Conservation (phyloP, 2,888 invertebrate genomes). For the Creontiades dilutus region DNA sequence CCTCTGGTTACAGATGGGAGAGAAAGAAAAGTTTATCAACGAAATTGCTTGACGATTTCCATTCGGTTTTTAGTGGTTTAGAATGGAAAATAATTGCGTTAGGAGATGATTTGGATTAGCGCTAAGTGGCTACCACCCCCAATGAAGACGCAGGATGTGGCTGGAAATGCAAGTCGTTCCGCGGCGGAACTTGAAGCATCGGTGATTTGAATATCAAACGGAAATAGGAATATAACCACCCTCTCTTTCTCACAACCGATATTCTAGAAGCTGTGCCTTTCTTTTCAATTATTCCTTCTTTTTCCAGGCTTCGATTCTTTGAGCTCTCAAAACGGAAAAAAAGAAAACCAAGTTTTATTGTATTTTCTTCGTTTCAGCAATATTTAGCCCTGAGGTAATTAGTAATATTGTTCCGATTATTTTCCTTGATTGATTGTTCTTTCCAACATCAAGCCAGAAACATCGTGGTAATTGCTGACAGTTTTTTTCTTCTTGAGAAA, state of each 20-base stretch:
- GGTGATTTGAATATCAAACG: conserved; percentile 57
- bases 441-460: background rate
- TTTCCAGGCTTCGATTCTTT: conserved; percentile 5
- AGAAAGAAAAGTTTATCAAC: background rate
- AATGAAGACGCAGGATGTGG: conserved; percentile 43
- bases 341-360: background rate
- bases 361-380: background rate
- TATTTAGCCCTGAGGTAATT: background rate
- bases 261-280: background rate
- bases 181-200: conserved; percentile 55
- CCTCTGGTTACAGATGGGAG: background rate
- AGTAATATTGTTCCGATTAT: background rate
- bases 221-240: conserved; percentile 44
- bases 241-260: conserved; percentile 10
- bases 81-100: conserved; percentile 47
- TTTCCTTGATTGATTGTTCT: background rate
- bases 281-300: conserved; percentile 13
- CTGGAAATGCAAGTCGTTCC: conserved; percentile 69
- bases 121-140: conserved; percentile 49
- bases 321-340: background rate
- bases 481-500: too few species aligned
- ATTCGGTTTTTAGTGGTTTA: conserved; percentile 12
- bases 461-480: too few species aligned
- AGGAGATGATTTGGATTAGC: conserved; percentile 58
- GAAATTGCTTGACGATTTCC: conserved; percentile 16